phyloP scores from a whole-genome alignment of 2,888 invertebrate species.

The Cheilosia soror region DNA sequence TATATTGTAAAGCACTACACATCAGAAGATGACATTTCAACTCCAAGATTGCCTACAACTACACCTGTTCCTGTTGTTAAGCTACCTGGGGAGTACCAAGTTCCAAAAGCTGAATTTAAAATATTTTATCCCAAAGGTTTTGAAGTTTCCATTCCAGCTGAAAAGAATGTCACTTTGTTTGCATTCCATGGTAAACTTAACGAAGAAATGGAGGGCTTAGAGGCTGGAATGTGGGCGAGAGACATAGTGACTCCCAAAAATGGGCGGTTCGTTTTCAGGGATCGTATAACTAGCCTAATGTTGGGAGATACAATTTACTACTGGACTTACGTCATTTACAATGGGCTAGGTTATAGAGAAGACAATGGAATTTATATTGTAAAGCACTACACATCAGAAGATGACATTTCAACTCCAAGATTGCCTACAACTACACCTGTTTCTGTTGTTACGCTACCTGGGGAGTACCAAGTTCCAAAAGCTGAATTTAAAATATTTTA shows the following conservation, averaged over 20 bases:
- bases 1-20: background rate
- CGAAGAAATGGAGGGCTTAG: conserved; percentile 87
- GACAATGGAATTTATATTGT: conserved; percentile 84
- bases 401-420: background rate
- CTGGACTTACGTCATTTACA: conserved; percentile 89
- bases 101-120: conserved; percentile 83
- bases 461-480: conserved; percentile 82
- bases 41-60: background rate
- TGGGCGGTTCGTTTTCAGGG: conserved; percentile 88
- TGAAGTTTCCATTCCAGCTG: conserved; percentile 84
- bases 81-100: conserved; percentile 78
- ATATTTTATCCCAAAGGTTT: conserved; percentile 84
- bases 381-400: background rate
- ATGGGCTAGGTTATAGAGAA: conserved; percentile 88
- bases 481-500: conserved; percentile 83
- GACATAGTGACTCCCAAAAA: conserved; percentile 86
- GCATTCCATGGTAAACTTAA: conserved; percentile 90
- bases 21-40: background rate
- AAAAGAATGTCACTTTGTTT: conserved; percentile 87
- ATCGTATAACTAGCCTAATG: conserved; percentile 85
- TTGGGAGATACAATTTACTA: conserved; percentile 88
- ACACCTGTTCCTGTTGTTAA: background rate
- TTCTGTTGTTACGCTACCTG: background rate
- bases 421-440: background rate
- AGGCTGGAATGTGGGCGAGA: conserved; percentile 87